A percentile compares a stretch with the other conserved stretches of the same genome.
Conservation (phyloP, 2,797 vertebrate genomes). For the Catamblyrhynchus diadema region DNA sequence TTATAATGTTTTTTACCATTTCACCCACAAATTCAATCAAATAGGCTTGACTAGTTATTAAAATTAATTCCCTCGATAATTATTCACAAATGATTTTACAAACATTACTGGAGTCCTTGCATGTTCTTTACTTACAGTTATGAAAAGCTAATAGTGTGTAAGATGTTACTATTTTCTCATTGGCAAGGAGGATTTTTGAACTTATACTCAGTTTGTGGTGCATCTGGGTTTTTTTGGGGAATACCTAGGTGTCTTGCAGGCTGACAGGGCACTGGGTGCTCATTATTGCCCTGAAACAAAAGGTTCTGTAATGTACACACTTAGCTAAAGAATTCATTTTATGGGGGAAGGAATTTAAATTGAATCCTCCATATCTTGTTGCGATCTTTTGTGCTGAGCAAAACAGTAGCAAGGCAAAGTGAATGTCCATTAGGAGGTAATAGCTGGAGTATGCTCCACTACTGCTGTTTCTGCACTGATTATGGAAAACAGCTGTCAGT, state of each 20-base stretch:
- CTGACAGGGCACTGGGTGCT: neutral
- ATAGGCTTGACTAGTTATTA: neutral
- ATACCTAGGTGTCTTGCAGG: neutral
- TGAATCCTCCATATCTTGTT: neutral
- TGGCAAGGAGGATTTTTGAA: neutral
- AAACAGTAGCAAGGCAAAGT: neutral
- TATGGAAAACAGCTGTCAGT: constrained; percentile 40
- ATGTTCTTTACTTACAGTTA: neutral
- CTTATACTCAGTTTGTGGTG: neutral
- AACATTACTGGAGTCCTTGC: neutral
- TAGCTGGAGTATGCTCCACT: neutral
- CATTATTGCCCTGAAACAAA: neutral
- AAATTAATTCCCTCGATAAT: neutral
- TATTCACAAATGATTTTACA: neutral
- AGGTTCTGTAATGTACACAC: neutral
- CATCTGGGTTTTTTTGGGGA: neutral
- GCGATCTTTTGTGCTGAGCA: neutral
- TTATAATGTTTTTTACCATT: neutral
- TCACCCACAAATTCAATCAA: neutral
- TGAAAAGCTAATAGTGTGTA: neutral
- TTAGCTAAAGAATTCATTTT: neutral
- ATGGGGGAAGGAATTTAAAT: neutral
- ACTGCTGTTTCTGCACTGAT: neutral
- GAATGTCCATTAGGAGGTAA: constrained; percentile 14
- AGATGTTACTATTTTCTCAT: neutral